phyloP scores from a whole-genome alignment of 2,888 invertebrate species.

The Ecliptopera silaceata region DNA sequence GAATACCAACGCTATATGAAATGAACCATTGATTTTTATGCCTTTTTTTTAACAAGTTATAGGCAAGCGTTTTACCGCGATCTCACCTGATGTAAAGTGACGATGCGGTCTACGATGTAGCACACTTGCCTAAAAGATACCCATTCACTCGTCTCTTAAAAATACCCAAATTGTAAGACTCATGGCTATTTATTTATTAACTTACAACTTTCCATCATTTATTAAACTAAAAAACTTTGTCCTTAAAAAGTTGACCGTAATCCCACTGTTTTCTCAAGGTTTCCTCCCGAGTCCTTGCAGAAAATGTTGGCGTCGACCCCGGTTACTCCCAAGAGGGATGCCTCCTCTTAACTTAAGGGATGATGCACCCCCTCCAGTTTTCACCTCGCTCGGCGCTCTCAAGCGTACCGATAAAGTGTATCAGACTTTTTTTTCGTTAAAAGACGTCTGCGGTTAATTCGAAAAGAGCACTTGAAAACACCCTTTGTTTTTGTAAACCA shows the following conservation, averaged over 20 bases:
- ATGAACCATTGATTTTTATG: too few species aligned
- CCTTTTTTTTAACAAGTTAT: too few species aligned
- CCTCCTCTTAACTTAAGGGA: slow-evolving; percentile 28
- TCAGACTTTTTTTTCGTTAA: slow-evolving; percentile 42
- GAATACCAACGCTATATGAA: too few species aligned
- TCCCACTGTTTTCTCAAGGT: slow-evolving; percentile 37
- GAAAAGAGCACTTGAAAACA: slow-evolving; percentile 9
- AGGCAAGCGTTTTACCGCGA: too few species aligned
- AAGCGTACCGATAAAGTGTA: slow-evolving; percentile 52
- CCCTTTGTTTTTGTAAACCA: slow-evolving; percentile 12
- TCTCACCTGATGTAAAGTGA: too few species aligned
- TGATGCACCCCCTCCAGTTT: slow-evolving; percentile 36
- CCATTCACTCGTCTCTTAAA: too few species aligned
- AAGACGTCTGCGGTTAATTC: slow-evolving; percentile 21
- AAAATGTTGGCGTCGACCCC: slow-evolving; percentile 56
- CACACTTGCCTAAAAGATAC: too few species aligned
- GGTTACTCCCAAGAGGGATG: slow-evolving; percentile 39
- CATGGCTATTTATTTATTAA: too few species aligned
- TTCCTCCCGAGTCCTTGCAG: slow-evolving; percentile 54
- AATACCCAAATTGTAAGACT: too few species aligned
- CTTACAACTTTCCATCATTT: too few species aligned
- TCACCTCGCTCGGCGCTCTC: slow-evolving; percentile 38
- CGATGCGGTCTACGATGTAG: too few species aligned
- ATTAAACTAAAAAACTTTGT: too few species aligned
- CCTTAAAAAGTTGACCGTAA: neutral